phyloP scores from a whole-genome alignment of 2,888 invertebrate species.

The Incurvaria masculella region DNA sequence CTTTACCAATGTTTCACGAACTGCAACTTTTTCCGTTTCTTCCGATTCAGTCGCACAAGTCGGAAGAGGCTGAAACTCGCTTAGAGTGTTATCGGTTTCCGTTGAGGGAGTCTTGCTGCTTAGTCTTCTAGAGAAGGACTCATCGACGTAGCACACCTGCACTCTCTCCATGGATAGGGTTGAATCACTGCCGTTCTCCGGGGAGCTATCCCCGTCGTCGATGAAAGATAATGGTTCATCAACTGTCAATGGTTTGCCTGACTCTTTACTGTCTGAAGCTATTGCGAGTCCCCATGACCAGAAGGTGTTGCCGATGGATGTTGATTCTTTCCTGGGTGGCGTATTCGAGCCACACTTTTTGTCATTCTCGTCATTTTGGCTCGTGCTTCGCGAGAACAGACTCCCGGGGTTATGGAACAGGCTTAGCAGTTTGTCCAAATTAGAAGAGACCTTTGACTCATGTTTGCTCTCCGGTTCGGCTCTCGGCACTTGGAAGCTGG shows the following conservation, averaged over 20 bases:
- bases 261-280: constrained; percentile 28
- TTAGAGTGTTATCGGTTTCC: constrained; percentile 45
- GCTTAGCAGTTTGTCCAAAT: constrained; percentile 63
- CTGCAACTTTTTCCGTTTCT: no score
- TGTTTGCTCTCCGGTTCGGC: constrained; percentile 31
- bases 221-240: constrained; percentile 22
- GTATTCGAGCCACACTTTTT: constrained; percentile 38
- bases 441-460: constrained; percentile 48
- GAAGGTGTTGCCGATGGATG: constrained; percentile 37
- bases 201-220: constrained; percentile 29
- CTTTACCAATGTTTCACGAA: no score
- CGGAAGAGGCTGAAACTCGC: constrained; percentile 43
- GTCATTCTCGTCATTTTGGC: constrained; percentile 35
- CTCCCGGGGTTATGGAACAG: constrained; percentile 63
- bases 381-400: constrained; percentile 50
- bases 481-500: constrained; percentile 38
- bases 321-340: constrained; percentile 45
- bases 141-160: constrained; percentile 46
- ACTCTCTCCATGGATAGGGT: constrained; percentile 42
- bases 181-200: constrained; percentile 43
- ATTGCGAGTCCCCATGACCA: constrained; percentile 43
- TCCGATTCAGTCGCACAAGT: not conserved
- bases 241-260: constrained; percentile 9
- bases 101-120: constrained; percentile 49
- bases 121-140: constrained; percentile 43